A percentile compares a stretch with the other conserved stretches of the same genome.
Conservation (phyloP, 2,113 vertebrate species). For the Ptychochromis oligacanthus region DNA sequence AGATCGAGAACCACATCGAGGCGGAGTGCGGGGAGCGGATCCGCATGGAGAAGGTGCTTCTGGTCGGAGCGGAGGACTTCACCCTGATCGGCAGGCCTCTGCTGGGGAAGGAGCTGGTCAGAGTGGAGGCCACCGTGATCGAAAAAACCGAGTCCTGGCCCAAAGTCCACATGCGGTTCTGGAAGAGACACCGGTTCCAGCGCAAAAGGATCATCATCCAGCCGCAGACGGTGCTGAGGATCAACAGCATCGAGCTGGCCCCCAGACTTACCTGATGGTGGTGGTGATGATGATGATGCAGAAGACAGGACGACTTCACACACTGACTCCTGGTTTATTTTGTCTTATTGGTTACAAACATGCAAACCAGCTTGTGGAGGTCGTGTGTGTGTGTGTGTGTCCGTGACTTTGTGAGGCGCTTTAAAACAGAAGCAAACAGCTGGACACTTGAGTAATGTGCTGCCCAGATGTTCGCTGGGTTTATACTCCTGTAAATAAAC, state of each 20-base stretch:
- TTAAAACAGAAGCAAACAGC: neutral
- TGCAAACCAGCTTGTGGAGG: neutral
- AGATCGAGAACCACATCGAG: slow-evolving; percentile 68
- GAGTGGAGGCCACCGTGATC: slow-evolving; percentile 68
- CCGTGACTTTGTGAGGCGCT: neutral
- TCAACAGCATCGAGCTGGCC: slow-evolving; percentile 61
- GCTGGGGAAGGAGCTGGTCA: slow-evolving; percentile 61
- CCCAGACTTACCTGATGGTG: slow-evolving; percentile 43
- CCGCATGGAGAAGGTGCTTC: slow-evolving; percentile 73
- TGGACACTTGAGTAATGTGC: neutral
- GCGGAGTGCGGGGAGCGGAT: slow-evolving; percentile 70
- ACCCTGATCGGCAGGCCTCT: slow-evolving; percentile 68
- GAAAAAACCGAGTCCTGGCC: slow-evolving; percentile 74
- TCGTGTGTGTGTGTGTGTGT: neutral
- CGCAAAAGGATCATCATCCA: slow-evolving; percentile 59
- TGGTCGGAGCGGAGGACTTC: slow-evolving; percentile 72
- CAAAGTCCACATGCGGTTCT: slow-evolving; percentile 68
- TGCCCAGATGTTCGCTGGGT: neutral
- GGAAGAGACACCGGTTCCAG: slow-evolving; percentile 66
- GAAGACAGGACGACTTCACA: neutral
- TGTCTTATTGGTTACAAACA: neutral
- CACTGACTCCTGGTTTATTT: neutral
- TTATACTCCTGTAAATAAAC: neutral
- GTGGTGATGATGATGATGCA: too few species aligned
- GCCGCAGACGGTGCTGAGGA: slow-evolving; percentile 71